Percentiles rank a stretch among this genome's conserved stretches.
phyloP scores from a whole-genome alignment of 2,888 invertebrate species.

The Eristalinus sepulchralis region DNA sequence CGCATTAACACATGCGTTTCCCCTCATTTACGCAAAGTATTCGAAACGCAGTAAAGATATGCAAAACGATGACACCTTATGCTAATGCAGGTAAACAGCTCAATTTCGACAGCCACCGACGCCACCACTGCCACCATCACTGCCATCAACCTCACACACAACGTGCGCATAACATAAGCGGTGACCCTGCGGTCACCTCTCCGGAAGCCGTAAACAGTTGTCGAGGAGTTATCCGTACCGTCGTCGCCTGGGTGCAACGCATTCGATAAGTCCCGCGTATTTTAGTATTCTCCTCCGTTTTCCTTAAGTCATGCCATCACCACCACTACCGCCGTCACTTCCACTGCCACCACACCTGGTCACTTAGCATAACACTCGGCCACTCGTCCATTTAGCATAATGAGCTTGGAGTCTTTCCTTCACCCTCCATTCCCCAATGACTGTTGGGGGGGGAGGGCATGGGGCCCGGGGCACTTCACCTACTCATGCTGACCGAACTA shows the following conservation, averaged over 20 bases:
- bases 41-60: slow-evolving; percentile 32
- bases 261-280: slow-evolving; percentile 53
- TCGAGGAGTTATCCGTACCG: slow-evolving; percentile 6
- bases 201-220: slow-evolving; percentile 66
- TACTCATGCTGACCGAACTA: slow-evolving; percentile 12
- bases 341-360: slow-evolving; percentile 45
- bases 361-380: slow-evolving; percentile 61
- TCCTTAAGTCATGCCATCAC: slow-evolving; percentile 40
- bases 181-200: slow-evolving; percentile 62
- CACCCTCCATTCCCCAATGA: slow-evolving; percentile 14
- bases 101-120: slow-evolving; percentile 55
- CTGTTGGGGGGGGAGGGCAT: not conserved
- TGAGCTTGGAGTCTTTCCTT: slow-evolving; percentile 50
- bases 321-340: not conserved
- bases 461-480: not conserved
- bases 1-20: slow-evolving; percentile 49
- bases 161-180: slow-evolving; percentile 61
- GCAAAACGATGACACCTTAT: slow-evolving; percentile 70
- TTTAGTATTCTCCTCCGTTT: slow-evolving; percentile 54
- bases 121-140: slow-evolving; percentile 5
- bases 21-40: not conserved
- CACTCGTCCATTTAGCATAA: slow-evolving; percentile 52
- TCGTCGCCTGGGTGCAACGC: slow-evolving; percentile 19
- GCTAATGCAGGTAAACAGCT: slow-evolving; percentile 66
- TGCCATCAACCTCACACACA: slow-evolving; percentile 25